A percentile compares a stretch with the other conserved stretches of the same genome.
phyloP scores from a whole-genome alignment of 2,113 vertebrate genomes.

The Chloebia gouldiae region DNA sequence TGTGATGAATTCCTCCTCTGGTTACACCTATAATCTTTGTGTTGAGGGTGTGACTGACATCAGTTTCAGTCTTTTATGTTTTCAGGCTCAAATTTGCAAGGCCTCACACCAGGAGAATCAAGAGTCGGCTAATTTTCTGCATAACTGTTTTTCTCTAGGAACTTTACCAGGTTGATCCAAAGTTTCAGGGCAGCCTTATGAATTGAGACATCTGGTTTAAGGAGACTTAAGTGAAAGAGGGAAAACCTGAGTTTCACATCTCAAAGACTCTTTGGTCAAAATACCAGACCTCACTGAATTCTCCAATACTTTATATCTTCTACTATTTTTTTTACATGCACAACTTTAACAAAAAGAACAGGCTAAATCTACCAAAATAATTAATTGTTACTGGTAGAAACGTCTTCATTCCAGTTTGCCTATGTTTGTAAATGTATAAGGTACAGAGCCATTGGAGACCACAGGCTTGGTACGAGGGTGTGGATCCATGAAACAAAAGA shows the following conservation, averaged over 20 bases:
- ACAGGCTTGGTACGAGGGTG: neutral
- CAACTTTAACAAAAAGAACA: neutral
- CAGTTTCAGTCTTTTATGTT: constrained; percentile 11
- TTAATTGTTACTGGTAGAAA: neutral
- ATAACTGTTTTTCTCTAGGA: neutral
- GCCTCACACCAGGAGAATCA: neutral
- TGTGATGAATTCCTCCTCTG: constrained; percentile 13
- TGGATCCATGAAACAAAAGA: constrained; percentile 8
- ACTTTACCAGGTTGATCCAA: neutral
- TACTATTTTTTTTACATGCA: neutral
- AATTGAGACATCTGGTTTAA: neutral
- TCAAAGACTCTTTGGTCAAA: neutral
- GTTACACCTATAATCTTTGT: constrained; percentile 48
- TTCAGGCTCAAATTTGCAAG: constrained; percentile 14
- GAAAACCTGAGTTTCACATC: neutral
- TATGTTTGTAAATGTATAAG: neutral
- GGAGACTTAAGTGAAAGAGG: neutral
- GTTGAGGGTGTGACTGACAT: constrained; percentile 32
- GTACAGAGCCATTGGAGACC: neutral
- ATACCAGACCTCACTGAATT: neutral
- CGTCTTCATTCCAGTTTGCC: neutral
- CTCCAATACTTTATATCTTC: neutral
- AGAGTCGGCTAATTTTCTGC: neutral
- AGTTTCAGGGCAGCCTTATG: neutral
- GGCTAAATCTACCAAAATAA: neutral